Base-by-base conservation (phyloP, 2,113 vertebrate genomes). In the Corapipo altera region DNA sequence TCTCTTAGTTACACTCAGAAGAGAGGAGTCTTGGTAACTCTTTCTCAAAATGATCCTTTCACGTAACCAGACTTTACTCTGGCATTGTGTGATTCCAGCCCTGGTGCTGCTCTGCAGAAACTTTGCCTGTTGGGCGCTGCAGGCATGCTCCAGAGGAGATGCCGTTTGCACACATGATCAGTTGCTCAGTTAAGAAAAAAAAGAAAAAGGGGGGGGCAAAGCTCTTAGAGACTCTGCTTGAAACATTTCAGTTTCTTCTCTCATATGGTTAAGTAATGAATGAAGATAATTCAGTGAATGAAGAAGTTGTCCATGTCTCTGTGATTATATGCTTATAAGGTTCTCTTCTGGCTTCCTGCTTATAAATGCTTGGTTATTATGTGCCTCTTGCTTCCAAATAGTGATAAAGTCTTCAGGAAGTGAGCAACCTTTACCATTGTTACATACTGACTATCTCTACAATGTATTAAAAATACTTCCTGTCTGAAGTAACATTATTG, bases 11-110 rank as follows among this genome's bases (percentile, higher is more conserved):
- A 5, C 5, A 0, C 37, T 43, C 6, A 6, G 14, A 49, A 8
- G 8, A 49, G 28, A 1, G 1, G 17, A 20, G 12, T 70, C 33
- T 15, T n/a, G 32, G 13, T 35, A 6, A 6, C 57, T 30, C 7
- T 18, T 79, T 49, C 52, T 80, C 23, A 75, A 27, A 43, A 37
- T 8, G 11, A 19, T 58, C n/a, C 37, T 64, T 82, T 37, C 33
- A 11, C 1, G 0, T 44, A 35, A 48, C 8, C 49, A 20, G 0
- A 21, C 32, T 76, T 33, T 12, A 32, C 37, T 67, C 5, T 1
- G 15, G 12, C 6, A 0, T 3, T 8, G 33, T n/a, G 39, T 0
- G 21, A 3, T 49, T 69, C 20, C 48, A 37, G 10, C 37, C 22
- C 35, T 54, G 49, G 6, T 23, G 43, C 64, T 77, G 67, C 69